Conservation (phyloP, 2,888 invertebrate genomes). For the Calameuta pallipes region DNA sequence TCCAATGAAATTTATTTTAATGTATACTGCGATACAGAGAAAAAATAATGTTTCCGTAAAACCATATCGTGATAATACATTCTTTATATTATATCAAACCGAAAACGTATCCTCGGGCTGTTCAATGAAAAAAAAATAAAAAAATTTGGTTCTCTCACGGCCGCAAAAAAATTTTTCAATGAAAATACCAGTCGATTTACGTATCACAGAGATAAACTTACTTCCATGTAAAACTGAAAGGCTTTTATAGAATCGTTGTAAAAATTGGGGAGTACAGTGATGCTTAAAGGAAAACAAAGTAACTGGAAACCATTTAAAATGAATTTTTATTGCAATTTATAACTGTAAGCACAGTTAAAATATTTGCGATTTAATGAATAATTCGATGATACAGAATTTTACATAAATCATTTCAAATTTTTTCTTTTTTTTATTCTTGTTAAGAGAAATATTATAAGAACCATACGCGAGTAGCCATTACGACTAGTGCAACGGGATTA, state of each 20-base stretch:
- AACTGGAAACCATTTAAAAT: not conserved
- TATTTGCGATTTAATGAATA: not conserved
- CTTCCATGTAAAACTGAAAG: too few relatives aligned
- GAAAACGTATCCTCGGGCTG: not conserved
- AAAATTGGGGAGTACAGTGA: too few relatives aligned
- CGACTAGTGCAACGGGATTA: slow-evolving; percentile 29
- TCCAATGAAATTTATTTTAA: not conserved
- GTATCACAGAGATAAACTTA: slow-evolving; percentile 3
- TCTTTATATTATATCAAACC: not conserved
- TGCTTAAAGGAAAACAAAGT: too few relatives aligned
- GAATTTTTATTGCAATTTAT: not conserved
- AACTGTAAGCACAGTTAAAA: not conserved
- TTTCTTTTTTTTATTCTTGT: not conserved
- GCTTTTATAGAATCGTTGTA: too few relatives aligned
- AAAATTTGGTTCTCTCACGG: not conserved
- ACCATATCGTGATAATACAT: not conserved
- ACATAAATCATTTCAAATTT: not conserved
- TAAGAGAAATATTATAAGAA: not conserved
- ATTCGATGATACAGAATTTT: not conserved
- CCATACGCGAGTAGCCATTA: slow-evolving; percentile 24
- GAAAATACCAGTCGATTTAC: slow-evolving; percentile 29
- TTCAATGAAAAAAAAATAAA: not conserved
- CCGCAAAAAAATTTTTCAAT: slow-evolving; percentile 25
- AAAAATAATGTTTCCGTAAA: not conserved
- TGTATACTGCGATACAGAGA: not conserved